A percentile compares a stretch with the other conserved stretches of the same genome.
These are phyloP conservation scores for Trematocara stigmaticum DNA, from an alignment of 2,113 vertebrate genomes.

Conservation along the genomic window DNA sequence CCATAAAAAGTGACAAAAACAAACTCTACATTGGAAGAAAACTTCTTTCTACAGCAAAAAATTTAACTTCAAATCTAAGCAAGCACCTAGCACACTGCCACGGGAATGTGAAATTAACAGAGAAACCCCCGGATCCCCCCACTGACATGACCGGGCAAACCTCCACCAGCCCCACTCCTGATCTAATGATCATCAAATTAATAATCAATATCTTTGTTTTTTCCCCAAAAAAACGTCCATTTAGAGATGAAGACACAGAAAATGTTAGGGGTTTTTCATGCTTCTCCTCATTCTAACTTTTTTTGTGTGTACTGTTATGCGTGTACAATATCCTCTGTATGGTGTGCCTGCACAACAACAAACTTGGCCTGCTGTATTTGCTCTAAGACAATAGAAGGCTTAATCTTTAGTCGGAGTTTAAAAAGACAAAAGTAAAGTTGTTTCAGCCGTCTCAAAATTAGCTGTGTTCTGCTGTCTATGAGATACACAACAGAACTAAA, in stretches of 20 bases:
- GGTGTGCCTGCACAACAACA: neutral
- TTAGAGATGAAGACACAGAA: neutral
- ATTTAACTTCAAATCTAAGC: no score
- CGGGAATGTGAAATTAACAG: no score
- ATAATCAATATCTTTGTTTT: neutral
- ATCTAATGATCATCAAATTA: neutral
- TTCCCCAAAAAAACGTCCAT: neutral
- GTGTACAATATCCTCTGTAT: neutral
- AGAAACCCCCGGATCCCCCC: no score
- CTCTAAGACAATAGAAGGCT: neutral
- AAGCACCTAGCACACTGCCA: no score
- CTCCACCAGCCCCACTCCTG: no score
- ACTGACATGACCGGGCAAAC: no score
- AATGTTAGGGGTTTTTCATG: neutral
- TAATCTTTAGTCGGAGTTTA: neutral
- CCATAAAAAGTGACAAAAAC: no score
- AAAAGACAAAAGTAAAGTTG: neutral
- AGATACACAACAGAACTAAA: neutral
- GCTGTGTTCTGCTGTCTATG: neutral
- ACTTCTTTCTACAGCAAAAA: no score
- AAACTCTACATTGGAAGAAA: no score
- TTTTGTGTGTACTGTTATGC: neutral
- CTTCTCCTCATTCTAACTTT: neutral
- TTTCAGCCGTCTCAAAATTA: neutral
- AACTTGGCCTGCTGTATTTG: neutral